Conservation (phyloP, 2,113 vertebrate genomes). For the Rhabdomys dilectus region DNA sequence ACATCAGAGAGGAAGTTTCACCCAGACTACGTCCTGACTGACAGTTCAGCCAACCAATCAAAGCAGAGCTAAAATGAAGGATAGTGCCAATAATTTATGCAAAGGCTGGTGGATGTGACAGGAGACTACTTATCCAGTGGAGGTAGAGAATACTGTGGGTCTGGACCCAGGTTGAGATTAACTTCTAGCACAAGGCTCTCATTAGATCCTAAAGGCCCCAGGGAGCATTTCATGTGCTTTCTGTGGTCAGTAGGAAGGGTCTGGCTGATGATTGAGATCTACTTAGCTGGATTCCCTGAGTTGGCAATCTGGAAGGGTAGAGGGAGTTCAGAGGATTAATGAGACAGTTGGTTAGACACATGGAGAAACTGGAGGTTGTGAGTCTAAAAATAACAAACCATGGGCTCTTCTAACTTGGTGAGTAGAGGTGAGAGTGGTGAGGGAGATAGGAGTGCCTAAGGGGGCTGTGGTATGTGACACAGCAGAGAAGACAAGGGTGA, state of each 20-base stretch:
- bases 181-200: not conserved
- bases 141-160: not conserved
- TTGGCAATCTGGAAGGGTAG: not conserved
- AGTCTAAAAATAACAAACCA: not conserved
- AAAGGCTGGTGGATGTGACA: fast-evolving
- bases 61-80: not conserved
- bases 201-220: not conserved
- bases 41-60: not conserved
- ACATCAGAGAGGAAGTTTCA: not conserved
- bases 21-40: not conserved
- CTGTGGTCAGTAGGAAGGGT: not conserved
- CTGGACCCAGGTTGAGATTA: too few relatives aligned
- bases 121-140: not conserved
- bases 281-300: not conserved
- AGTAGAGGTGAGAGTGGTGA: not conserved
- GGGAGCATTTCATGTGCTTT: not conserved
- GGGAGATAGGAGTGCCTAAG: not conserved
- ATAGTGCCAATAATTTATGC: fast-evolving
- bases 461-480: not conserved
- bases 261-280: not conserved
- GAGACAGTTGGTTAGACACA: not conserved
- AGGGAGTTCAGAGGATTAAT: not conserved
- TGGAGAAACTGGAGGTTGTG: not conserved
- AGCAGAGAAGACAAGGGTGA: not conserved
- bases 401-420: not conserved